Evolutionary conservation across 2,797 vertebrate genomes (phyloP).

Genomic region (Anolis apletophallus): DNA sequence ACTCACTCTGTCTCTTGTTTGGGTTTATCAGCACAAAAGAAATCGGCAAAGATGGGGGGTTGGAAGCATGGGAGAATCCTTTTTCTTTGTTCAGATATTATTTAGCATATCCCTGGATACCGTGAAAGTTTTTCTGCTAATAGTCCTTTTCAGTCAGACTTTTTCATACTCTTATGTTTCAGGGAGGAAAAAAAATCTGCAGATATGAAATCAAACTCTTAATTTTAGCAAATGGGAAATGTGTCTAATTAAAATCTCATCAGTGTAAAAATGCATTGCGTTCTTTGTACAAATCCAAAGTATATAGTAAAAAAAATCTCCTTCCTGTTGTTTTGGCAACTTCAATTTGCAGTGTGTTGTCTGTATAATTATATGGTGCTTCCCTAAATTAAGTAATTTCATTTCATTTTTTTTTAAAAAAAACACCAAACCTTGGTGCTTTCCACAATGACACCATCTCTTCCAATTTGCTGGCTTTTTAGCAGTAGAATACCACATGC

Average conservation of each 20-base stretch:
- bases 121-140: conserved; percentile 55
- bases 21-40: conserved; percentile 65
- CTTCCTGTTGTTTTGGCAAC: conserved; percentile 43
- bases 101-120: conserved; percentile 71
- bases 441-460: conserved; percentile 42
- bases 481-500: no score
- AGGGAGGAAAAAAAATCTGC: conserved; percentile 37
- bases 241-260: conserved; percentile 71
- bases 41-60: conserved; percentile 54
- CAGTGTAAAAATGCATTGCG: conserved; percentile 66
- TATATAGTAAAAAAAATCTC: conserved; percentile 48
- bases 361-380: conserved; percentile 56
- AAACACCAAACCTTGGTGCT: conserved; percentile 50
- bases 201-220: conserved; percentile 64
- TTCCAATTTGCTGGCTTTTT: not conserved
- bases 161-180: conserved; percentile 67
- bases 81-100: conserved; percentile 72
- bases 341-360: conserved; percentile 55
- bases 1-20: conserved; percentile 58
- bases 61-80: conserved; percentile 53
- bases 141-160: conserved; percentile 61
- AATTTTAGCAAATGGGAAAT: conserved; percentile 69
- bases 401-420: not conserved
- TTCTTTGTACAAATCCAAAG: conserved; percentile 54
- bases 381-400: conserved; percentile 62